phyloP scores from a whole-genome alignment of 92 coral and sea anemone genomes.

The Actinostola sp. region DNA sequence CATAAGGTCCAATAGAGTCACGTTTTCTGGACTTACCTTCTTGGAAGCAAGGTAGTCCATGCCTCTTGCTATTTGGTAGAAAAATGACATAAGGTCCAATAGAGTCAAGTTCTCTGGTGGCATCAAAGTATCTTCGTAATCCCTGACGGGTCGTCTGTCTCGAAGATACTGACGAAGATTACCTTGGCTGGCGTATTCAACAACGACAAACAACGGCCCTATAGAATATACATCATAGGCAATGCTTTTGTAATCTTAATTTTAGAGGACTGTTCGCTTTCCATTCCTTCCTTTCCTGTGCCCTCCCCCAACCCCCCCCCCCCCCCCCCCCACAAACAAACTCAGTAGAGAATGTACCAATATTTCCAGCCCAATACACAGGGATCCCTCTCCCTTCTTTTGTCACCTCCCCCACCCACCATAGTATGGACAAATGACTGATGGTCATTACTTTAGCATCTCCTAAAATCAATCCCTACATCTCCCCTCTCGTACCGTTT shows the following conservation, averaged over 20 bases:
- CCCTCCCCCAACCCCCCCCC: too few species aligned
- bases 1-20: too few species aligned
- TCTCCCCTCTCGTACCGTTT: conserved; percentile 52
- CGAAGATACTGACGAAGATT: conserved; percentile 78
- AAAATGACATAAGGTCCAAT: conserved; percentile 71
- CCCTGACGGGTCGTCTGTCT: conserved; percentile 79
- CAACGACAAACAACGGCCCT: conserved; percentile 83
- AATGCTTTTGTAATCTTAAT: too few species aligned
- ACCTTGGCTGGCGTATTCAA: conserved; percentile 80
- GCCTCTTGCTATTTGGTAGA: conserved; percentile 79
- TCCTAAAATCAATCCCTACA: not conserved
- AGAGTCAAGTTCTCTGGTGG: conserved; percentile 57
- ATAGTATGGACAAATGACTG: too few species aligned
- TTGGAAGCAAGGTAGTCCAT: conserved; percentile 82
- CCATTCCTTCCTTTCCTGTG: too few species aligned
- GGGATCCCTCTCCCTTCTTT: too few species aligned
- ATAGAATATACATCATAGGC: conserved; percentile 6
- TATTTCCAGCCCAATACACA: too few species aligned
- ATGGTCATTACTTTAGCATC: too few species aligned
- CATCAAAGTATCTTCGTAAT: conserved; percentile 39
- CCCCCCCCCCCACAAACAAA: too few species aligned
- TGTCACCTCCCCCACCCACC: too few species aligned
- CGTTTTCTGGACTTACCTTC: conserved; percentile 54
- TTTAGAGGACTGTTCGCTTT: too few species aligned
- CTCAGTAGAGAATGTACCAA: too few species aligned